Evolutionary conservation across 1,140 invertebrate genomes (phyloP).

Genomic region (Caenorhabditis inopinata): DNA sequence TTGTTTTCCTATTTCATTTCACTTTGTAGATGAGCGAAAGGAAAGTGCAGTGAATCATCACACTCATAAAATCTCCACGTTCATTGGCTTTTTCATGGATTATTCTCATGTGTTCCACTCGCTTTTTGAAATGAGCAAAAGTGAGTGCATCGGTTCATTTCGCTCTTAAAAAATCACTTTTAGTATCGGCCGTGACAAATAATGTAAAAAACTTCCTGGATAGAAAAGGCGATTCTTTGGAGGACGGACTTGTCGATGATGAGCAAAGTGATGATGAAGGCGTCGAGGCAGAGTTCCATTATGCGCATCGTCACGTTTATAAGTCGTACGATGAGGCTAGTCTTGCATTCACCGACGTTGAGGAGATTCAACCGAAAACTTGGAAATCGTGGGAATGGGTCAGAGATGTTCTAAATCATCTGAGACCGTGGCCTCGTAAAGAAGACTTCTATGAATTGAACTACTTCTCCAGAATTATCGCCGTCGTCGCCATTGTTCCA

Average conservation of each 20-base stretch:
- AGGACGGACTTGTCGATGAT: neutral
- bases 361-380: slow-evolving; percentile 14
- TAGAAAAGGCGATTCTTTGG: neutral
- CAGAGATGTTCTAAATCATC: slow-evolving; percentile 20
- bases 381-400: slow-evolving; percentile 35
- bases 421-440: slow-evolving; percentile 24
- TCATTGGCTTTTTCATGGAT: slow-evolving; percentile 14
- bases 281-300: neutral
- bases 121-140: slow-evolving; percentile 8
- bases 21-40: neutral
- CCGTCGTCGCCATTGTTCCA: neutral
- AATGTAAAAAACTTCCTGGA: neutral
- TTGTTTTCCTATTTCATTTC: neutral
- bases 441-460: slow-evolving; percentile 20
- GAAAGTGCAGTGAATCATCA: slow-evolving; percentile 3
- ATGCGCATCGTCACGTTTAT: slow-evolving; percentile 13
- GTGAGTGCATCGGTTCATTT: neutral
- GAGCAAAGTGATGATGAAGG: neutral
- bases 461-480: neutral
- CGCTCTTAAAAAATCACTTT: no score
- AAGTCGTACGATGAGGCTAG: slow-evolving; percentile 20
- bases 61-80: neutral
- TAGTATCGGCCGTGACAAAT: neutral
- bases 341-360: slow-evolving; percentile 5
- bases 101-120: neutral